Evolutionary conservation across 1,140 invertebrate genomes (phyloP).

Genomic region (Hydropsyche tenuis): DNA sequence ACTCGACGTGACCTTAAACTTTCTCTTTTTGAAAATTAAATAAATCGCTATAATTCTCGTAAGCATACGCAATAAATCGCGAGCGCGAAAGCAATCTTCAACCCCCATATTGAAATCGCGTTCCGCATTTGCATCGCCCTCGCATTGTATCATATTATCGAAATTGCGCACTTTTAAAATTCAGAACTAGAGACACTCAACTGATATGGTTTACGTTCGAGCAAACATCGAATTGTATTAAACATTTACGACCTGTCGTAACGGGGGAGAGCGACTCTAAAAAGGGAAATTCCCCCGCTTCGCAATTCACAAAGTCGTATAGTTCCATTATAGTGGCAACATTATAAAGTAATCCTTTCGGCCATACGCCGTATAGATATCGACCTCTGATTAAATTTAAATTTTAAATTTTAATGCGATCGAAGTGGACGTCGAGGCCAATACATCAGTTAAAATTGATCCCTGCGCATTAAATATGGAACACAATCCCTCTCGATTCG

Average conservation of each 20-base stretch:
- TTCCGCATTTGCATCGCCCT: too few species aligned
- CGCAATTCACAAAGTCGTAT: not conserved
- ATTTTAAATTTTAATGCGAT: constrained; percentile 14
- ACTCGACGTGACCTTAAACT: not conserved
- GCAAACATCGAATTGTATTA: constrained; percentile 17
- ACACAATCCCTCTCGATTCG: too few species aligned
- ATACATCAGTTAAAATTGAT: too few species aligned
- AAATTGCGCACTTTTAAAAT: too few species aligned
- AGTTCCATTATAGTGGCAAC: constrained; percentile 4
- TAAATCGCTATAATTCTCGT: not conserved
- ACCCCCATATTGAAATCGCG: too few species aligned
- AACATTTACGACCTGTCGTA: constrained; percentile 1
- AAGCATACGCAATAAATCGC: not conserved
- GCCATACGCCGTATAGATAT: not conserved
- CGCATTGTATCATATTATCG: too few species aligned
- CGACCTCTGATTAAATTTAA: constrained; percentile 17
- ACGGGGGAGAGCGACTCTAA: not conserved
- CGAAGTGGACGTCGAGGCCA: too few species aligned
- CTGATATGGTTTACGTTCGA: not conserved
- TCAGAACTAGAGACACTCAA: too few species aligned
- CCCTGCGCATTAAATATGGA: too few species aligned
- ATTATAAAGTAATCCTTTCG: constrained; percentile 20
- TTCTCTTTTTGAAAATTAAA: constrained; percentile 5
- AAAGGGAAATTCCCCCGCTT: not conserved
- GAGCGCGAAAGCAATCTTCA: not conserved